Evolutionary conservation across 2,888 invertebrate genomes (phyloP).

Genomic region (Thera obeliscata): DNA sequence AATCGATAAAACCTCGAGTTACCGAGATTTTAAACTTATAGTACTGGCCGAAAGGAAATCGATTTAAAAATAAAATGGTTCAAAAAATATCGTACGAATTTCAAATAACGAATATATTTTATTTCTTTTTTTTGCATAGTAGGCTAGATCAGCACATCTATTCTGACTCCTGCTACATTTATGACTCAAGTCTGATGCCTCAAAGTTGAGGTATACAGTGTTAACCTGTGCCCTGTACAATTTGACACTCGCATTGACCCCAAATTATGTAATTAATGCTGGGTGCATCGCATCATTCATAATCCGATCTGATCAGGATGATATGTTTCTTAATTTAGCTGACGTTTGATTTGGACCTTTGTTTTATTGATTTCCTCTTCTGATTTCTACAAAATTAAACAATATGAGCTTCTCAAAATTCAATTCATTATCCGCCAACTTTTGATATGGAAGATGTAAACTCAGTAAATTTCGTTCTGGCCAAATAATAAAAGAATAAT

Average conservation of each 20-base stretch:
- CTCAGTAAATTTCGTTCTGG: too few species aligned
- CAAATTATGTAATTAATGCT: slow-evolving; percentile 43
- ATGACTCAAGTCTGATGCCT: slow-evolving; percentile 49
- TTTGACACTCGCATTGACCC: slow-evolving; percentile 72
- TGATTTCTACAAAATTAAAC: too few species aligned
- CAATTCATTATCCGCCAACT: too few species aligned
- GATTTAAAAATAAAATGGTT: not conserved
- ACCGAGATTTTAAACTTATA: slow-evolving; percentile 4
- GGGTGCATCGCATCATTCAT: slow-evolving; percentile 15
- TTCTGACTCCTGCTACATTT: slow-evolving; percentile 32
- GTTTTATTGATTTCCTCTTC: too few species aligned
- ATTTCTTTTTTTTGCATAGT: slow-evolving; percentile 13
- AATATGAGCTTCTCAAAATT: too few species aligned
- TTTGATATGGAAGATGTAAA: too few species aligned
- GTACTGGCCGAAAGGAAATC: slow-evolving; percentile 1
- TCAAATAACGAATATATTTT: slow-evolving; percentile 4
- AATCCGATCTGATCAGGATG: slow-evolving; percentile 34
- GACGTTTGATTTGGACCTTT: too few species aligned
- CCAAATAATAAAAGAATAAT: not conserved
- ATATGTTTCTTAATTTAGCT: not conserved
- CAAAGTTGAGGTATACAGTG: slow-evolving; percentile 42
- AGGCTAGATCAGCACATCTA: slow-evolving; percentile 36
- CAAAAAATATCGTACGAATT: not conserved
- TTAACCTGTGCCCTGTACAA: slow-evolving; percentile 67
- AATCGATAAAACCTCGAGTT: slow-evolving; percentile 19